These are phyloP conservation scores for Automeris io DNA, from an alignment of 2,888 invertebrate genomes.

Conservation along the genomic window DNA sequence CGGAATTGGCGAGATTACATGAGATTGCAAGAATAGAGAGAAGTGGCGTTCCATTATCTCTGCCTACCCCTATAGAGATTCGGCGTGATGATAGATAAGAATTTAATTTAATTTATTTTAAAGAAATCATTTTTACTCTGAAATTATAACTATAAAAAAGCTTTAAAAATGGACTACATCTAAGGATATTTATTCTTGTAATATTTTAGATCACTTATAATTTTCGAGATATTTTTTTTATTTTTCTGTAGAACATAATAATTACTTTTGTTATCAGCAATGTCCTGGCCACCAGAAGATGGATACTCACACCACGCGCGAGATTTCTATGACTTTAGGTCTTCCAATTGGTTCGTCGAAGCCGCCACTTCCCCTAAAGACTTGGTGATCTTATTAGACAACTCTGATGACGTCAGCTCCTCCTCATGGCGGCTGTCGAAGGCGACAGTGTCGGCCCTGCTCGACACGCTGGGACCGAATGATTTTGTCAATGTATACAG, in stretches of 20 bases:
- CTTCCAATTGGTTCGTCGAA: slow-evolving; percentile 96
- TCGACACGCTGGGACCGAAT: slow-evolving; percentile 96
- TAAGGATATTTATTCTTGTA: too few relatives aligned
- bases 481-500: slow-evolving; percentile 97
- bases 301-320: slow-evolving; percentile 86
- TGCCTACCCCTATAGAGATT: too few relatives aligned
- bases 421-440: slow-evolving; percentile 90
- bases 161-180: too few relatives aligned
- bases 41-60: too few relatives aligned
- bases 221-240: background rate
- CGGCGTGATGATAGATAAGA: too few relatives aligned
- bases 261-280: slow-evolving; percentile 62
- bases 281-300: slow-evolving; percentile 90
- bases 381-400: slow-evolving; percentile 94
- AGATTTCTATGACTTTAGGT: slow-evolving; percentile 94
- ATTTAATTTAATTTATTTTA: too few relatives aligned
- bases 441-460: slow-evolving; percentile 90
- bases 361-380: slow-evolving; percentile 99
- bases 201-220: too few relatives aligned
- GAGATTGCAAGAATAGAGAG: too few relatives aligned
- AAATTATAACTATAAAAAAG: too few relatives aligned
- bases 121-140: too few relatives aligned
- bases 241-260: background rate
- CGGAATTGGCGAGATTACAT: too few relatives aligned
- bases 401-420: slow-evolving; percentile 92